Percentiles rank a stretch among this genome's conserved stretches.
Evolutionary conservation across 1,140 invertebrate genomes (phyloP).

Genomic region (Drosophila ambigua): DNA sequence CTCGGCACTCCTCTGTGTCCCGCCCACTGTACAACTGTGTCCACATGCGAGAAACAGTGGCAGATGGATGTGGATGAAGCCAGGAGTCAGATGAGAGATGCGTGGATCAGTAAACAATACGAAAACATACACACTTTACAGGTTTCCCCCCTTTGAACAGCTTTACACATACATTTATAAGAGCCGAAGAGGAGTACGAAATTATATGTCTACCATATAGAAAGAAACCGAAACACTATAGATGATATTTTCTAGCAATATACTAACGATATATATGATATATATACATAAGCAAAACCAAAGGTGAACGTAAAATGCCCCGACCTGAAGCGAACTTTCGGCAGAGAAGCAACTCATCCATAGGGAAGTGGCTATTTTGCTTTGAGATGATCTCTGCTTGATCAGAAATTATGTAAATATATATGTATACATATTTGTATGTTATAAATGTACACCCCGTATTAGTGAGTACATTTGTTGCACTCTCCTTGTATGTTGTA

Average conservation of each 20-base stretch:
- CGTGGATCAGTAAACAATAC: constrained; percentile 62
- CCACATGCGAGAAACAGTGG: constrained; percentile 8
- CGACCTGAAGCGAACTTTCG: constrained; percentile 5
- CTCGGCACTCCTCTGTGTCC: constrained; percentile 29
- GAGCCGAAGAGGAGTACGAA: constrained; percentile 31
- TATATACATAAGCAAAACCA: constrained; percentile 11
- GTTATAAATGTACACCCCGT: background rate
- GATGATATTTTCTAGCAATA: constrained; percentile 54
- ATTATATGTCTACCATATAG: constrained; percentile 38
- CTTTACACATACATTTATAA: constrained; percentile 61
- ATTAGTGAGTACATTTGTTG: background rate
- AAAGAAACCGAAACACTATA: constrained; percentile 13
- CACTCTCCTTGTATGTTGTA: constrained; percentile 26
- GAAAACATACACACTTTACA: constrained; percentile 71
- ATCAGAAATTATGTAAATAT: background rate
- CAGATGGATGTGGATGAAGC: constrained; percentile 14
- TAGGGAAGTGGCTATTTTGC: background rate
- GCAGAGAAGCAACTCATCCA: background rate
- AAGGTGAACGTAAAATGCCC: constrained; percentile 31
- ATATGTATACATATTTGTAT: background rate
- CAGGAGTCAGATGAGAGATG: too few relatives aligned
- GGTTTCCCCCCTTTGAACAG: constrained; percentile 72
- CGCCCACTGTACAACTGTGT: constrained; percentile 65
- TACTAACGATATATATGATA: constrained; percentile 13
- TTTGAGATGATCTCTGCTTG: background rate